Evolutionary conservation across 2,113 vertebrate species (phyloP).

Genomic region (Orycteropus afer): DNA sequence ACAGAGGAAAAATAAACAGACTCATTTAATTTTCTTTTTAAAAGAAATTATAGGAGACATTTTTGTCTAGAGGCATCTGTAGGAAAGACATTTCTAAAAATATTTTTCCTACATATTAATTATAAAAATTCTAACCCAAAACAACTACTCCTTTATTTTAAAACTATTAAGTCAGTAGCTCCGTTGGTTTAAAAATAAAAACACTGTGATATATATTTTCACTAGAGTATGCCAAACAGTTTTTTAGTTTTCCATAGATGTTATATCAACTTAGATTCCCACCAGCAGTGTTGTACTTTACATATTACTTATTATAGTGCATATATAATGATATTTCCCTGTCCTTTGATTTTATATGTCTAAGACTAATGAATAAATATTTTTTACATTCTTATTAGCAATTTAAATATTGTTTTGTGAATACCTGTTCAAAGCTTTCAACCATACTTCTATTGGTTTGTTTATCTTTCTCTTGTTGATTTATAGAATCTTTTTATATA

Average conservation of each 20-base stretch:
- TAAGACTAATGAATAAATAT: not conserved
- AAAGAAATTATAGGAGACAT: not conserved
- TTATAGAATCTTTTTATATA: not conserved
- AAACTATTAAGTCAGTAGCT: not conserved
- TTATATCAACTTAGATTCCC: not conserved
- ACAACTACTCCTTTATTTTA: not conserved
- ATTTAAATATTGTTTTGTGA: not conserved
- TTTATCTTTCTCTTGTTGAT: conserved; percentile 42
- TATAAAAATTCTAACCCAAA: not conserved
- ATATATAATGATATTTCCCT: not conserved
- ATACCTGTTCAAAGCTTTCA: not conserved
- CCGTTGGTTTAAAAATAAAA: not conserved
- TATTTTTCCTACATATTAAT: not conserved
- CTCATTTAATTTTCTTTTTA: not conserved
- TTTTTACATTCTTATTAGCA: not conserved
- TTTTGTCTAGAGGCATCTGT: not conserved
- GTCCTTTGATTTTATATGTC: not conserved
- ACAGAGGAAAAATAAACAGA: conserved; percentile 27
- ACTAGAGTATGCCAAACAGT: not conserved
- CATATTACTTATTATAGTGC: not conserved
- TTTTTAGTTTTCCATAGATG: not conserved
- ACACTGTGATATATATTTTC: not conserved
- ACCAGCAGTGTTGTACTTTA: not conserved
- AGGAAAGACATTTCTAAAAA: not conserved
- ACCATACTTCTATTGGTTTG: not conserved